Evolutionary conservation across 2,113 vertebrate genomes (phyloP).

Genomic region (Elgaria multicarinata): DNA sequence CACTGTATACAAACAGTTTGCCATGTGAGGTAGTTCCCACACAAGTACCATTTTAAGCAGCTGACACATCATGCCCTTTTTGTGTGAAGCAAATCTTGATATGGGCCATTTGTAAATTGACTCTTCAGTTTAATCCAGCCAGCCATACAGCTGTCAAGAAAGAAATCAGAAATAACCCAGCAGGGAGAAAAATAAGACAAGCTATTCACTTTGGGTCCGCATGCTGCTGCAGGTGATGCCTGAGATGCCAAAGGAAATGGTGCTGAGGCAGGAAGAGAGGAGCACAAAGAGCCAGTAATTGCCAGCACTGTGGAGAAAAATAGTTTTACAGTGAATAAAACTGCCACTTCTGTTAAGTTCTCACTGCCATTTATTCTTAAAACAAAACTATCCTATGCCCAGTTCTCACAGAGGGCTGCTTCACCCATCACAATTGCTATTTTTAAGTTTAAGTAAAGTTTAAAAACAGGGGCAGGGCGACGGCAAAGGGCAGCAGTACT

Average conservation of each 20-base stretch:
- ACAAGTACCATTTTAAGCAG: not conserved
- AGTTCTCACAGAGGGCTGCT: not conserved
- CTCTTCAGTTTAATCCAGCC: not conserved
- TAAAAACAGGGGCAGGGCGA: not conserved
- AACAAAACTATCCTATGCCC: not conserved
- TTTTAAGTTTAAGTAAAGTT: not conserved
- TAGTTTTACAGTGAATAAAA: not conserved
- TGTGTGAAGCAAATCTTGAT: not conserved
- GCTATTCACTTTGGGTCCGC: constrained; percentile 83
- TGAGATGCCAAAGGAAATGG: constrained; percentile 91
- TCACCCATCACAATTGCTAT: not conserved
- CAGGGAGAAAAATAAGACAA: not conserved
- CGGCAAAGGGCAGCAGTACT: not conserved
- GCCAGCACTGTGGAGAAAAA: constrained; percentile 83
- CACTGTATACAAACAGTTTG: not conserved
- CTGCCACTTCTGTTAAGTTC: not conserved
- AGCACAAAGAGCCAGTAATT: constrained; percentile 88
- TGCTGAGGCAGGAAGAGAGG: constrained; percentile 91
- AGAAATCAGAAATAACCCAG: not conserved
- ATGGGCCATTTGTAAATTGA: not conserved
- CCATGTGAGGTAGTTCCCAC: not conserved
- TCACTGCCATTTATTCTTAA: not conserved
- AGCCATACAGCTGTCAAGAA: not conserved
- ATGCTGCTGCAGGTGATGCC: constrained; percentile 84
- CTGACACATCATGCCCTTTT: too few relatives aligned